These are phyloP conservation scores for Lissocephala sabroskyi DNA, from an alignment of 2,888 invertebrate genomes.

Conservation along the genomic window DNA sequence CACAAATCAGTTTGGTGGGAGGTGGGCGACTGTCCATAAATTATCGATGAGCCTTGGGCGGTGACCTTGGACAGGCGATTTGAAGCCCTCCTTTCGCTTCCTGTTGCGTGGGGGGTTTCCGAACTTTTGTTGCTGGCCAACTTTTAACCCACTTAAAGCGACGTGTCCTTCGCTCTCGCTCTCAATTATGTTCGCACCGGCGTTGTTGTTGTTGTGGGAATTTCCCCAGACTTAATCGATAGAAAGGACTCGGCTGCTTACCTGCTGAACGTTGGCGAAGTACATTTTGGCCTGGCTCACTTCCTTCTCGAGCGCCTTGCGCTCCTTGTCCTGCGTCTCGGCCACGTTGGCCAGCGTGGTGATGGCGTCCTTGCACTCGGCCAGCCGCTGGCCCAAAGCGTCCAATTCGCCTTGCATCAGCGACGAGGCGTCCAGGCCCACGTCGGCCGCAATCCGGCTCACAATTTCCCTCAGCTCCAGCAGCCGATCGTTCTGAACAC, in stretches of 20 bases:
- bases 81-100: too few species aligned
- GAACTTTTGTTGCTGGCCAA: too few species aligned
- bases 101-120: too few species aligned
- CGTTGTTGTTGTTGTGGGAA: conserved; percentile 32
- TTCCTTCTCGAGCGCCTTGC: conserved; percentile 75
- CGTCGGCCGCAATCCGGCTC: conserved; percentile 84
- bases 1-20: neutral
- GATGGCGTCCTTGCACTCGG: conserved; percentile 83
- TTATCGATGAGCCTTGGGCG: too few species aligned
- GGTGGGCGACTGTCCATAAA: neutral
- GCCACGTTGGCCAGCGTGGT: conserved; percentile 84
- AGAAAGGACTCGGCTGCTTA: too few species aligned
- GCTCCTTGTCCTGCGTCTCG: conserved; percentile 78
- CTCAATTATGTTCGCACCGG: conserved; percentile 5
- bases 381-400: conserved; percentile 81
- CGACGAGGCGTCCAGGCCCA: conserved; percentile 81
- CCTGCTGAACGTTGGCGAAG: conserved; percentile 84
- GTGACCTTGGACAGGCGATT: too few species aligned
- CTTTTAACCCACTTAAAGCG: conserved; percentile 63
- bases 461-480: conserved; percentile 83
- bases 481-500: conserved; percentile 79
- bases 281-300: conserved; percentile 76
- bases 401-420: conserved; percentile 85
- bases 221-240: conserved; percentile 53
- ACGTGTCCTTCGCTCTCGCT: conserved; percentile 50